Evolutionary conservation across 2,113 vertebrate species (phyloP), one percentile per base, ranked within the genome.

Genomic region (Addax nasomaculatus): DNA sequence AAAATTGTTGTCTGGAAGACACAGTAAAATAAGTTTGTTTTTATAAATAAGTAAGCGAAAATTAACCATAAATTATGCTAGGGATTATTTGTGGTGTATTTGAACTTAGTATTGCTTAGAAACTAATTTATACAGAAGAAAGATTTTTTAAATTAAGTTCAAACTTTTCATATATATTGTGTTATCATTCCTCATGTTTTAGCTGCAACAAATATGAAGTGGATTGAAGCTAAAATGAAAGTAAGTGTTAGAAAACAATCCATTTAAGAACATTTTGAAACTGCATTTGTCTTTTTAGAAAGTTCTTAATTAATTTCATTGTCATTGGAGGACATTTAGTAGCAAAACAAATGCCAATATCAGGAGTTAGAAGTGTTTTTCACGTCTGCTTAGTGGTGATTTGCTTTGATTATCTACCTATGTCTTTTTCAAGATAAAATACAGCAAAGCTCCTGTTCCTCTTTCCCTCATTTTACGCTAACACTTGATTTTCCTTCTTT

Each of bases 201-300:
- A 99, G 99, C 99, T 99, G 99, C 99, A 83, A 99, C 99, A 97
- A 99, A 99, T 98, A 99, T 99, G 99, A 99, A 99, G 98, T 99
- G 99, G 99, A 99, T 99, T 98, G 99, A 99, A 98, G 99, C 99
- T 98, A 99, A 99, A 99, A 99, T 99, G 99, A 99, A 99, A 99
- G 99, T 99, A 99, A 98, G 99, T 99, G 84, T 97, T 89, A 98
- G 92, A 96, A 98, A 96, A 93, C 4, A 5, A 87, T 8, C 87
- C 2, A 70, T 96, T 96, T 97, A 43, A 90, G 70, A 89, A 81
- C 95, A 47, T 95, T 92, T 95, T 93, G 36, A 93, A 95, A 91
- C 33, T 95, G 47, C 49, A 55, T 87, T 96, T 96, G 57, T 95
- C 25, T 81, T 94, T 83, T 55, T 88, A 30, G 29, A 96, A 93